Conservation (phyloP, 2,797 vertebrate species). For the Xiphorhynchus erythropygius region DNA sequence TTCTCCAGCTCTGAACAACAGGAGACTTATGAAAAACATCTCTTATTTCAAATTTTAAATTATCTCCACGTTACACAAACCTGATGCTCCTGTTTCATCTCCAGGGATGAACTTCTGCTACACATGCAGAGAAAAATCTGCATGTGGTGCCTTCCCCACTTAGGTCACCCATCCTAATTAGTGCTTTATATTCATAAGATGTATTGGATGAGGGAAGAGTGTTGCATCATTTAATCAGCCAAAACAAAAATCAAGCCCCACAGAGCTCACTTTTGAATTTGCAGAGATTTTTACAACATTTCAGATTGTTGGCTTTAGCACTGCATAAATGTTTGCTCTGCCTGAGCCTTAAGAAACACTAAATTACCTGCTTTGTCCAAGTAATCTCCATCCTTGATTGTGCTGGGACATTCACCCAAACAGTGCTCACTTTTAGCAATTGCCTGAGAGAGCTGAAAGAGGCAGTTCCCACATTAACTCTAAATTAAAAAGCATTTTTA, state of each 20-base stretch:
- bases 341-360: neutral
- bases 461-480: neutral
- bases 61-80: neutral
- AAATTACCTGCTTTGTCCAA: neutral
- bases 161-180: neutral
- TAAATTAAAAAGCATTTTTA: neutral
- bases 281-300: neutral
- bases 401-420: neutral
- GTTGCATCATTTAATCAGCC: neutral
- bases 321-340: neutral
- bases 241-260: conserved; percentile 1
- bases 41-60: neutral
- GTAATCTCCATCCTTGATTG: neutral
- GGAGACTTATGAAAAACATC: neutral
- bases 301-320: neutral
- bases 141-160: neutral
- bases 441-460: neutral
- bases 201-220: neutral
- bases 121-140: neutral
- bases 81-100: neutral
- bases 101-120: neutral
- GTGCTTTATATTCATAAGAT: neutral
- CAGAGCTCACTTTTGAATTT: neutral
- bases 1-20: neutral
- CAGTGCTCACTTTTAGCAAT: neutral